A percentile compares a stretch with the other conserved stretches of the same genome.
Evolutionary conservation across 2,888 invertebrate genomes (phyloP).

Genomic region (Lathronympha strigana): DNA sequence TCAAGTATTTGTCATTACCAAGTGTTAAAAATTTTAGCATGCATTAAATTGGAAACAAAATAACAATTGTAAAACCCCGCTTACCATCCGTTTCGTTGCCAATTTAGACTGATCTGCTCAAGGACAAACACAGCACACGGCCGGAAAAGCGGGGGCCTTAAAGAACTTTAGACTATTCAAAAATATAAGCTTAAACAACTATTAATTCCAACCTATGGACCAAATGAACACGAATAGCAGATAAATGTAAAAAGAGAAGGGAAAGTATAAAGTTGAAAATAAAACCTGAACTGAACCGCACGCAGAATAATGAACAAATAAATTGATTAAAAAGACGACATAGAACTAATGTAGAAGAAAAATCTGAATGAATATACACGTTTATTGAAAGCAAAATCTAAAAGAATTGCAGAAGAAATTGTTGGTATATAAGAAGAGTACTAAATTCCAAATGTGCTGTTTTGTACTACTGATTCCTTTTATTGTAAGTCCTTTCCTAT

Average conservation of each 20-base stretch:
- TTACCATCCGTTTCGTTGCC: constrained; percentile 2
- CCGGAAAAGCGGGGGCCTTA: not conserved
- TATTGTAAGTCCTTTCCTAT: not conserved
- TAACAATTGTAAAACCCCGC: not conserved
- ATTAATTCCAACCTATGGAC: too few species aligned
- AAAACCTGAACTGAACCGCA: too few species aligned
- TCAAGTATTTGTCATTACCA: not conserved
- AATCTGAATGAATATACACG: not conserved
- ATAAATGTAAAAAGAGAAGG: too few species aligned
- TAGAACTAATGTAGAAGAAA: too few species aligned
- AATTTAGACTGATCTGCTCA: not conserved
- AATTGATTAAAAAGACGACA: too few species aligned
- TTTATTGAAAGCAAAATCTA: not conserved
- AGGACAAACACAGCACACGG: not conserved
- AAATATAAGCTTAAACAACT: too few species aligned
- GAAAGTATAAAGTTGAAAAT: too few species aligned
- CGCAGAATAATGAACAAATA: too few species aligned
- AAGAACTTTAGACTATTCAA: too few species aligned
- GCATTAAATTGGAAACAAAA: not conserved
- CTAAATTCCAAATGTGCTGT: not conserved
- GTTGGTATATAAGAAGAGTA: not conserved
- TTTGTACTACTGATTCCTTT: not conserved
- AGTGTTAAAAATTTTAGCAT: constrained; percentile 1
- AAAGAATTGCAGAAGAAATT: not conserved
- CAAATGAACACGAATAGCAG: too few species aligned